Percentiles rank a stretch among this genome's conserved stretches.
Conservation (phyloP, 2,888 invertebrate species). For the Dendrolimus pini region DNA sequence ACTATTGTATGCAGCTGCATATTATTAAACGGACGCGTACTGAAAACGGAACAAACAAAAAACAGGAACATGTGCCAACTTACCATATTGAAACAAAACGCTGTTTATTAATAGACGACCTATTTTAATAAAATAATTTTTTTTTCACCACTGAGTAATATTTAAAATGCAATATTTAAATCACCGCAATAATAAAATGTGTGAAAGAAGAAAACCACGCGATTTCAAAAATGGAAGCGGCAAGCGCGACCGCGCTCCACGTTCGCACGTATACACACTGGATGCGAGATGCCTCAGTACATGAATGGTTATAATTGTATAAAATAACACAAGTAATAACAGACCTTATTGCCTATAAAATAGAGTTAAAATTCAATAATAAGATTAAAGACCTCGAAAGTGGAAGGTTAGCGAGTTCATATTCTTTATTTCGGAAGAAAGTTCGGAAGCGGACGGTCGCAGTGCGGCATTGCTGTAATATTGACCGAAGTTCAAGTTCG, state of each 20-base stretch:
- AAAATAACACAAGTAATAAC: slow-evolving; percentile 12
- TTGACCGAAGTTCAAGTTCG: slow-evolving; percentile 13
- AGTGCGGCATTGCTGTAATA: slow-evolving; percentile 24
- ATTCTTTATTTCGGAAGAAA: slow-evolving; percentile 13
- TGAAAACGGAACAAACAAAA: slow-evolving; percentile 6
- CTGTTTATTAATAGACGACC: slow-evolving; percentile 12
- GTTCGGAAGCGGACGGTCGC: slow-evolving; percentile 19
- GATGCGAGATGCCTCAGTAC: slow-evolving; percentile 8
- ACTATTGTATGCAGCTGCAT: neutral
- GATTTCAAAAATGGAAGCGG: slow-evolving; percentile 7
- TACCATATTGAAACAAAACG: slow-evolving; percentile 20
- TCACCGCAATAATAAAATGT: neutral
- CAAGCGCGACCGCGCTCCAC: slow-evolving; percentile 18
- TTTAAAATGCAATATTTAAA: no score
- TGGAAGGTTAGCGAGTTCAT: slow-evolving; percentile 6
- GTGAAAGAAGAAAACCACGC: neutral
- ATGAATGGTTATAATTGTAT: slow-evolving; percentile 16
- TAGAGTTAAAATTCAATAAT: slow-evolving; percentile 13
- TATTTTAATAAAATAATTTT: neutral
- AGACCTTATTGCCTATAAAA: slow-evolving; percentile 12
- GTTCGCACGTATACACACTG: slow-evolving; percentile 8
- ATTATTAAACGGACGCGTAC: neutral
- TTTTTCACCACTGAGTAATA: neutral
- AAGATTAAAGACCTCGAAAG: neutral
- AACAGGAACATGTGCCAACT: slow-evolving; percentile 20